phyloP scores from a whole-genome alignment of 92 coral and sea anemone genomes.

The Actinostola sp. region DNA sequence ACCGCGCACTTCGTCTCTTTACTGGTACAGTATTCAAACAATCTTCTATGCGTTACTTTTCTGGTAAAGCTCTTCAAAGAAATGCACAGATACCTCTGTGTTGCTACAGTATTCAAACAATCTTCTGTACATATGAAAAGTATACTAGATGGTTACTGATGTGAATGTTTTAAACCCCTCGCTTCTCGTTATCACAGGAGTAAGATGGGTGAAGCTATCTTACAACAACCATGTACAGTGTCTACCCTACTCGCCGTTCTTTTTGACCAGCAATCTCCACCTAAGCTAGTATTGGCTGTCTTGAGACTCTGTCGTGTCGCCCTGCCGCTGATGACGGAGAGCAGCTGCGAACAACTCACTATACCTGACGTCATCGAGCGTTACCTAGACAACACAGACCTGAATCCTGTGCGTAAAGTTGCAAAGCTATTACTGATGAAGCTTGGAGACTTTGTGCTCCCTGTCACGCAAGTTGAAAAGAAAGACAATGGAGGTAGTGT shows the following conservation, averaged over 20 bases:
- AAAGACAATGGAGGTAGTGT: slow-evolving; percentile 1
- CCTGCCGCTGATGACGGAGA: slow-evolving; percentile 82
- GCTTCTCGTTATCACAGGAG: too few species aligned
- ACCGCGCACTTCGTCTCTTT: too few species aligned
- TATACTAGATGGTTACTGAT: too few species aligned
- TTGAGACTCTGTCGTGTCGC: slow-evolving; percentile 86
- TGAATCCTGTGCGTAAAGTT: slow-evolving; percentile 63
- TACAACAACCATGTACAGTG: slow-evolving; percentile 88
- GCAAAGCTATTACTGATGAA: slow-evolving; percentile 83
- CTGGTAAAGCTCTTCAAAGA: too few species aligned
- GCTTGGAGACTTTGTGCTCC: slow-evolving; percentile 85
- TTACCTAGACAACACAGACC: slow-evolving; percentile 40
- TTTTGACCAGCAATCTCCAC: slow-evolving; percentile 88
- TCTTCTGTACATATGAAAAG: too few species aligned
- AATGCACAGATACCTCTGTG: too few species aligned
- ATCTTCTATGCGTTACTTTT: too few species aligned
- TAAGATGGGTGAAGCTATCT: slow-evolving; percentile 87
- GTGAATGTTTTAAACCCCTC: too few species aligned
- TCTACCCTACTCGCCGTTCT: slow-evolving; percentile 89
- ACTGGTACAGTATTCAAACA: too few species aligned
- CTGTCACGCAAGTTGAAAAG: slow-evolving; percentile 40
- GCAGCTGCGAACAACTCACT: slow-evolving; percentile 68
- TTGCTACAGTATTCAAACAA: too few species aligned
- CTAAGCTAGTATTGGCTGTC: slow-evolving; percentile 82
- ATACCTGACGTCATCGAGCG: slow-evolving; percentile 61